Conservation (phyloP, 1,140 invertebrate genomes). For the Calliopsis andreniformis region DNA sequence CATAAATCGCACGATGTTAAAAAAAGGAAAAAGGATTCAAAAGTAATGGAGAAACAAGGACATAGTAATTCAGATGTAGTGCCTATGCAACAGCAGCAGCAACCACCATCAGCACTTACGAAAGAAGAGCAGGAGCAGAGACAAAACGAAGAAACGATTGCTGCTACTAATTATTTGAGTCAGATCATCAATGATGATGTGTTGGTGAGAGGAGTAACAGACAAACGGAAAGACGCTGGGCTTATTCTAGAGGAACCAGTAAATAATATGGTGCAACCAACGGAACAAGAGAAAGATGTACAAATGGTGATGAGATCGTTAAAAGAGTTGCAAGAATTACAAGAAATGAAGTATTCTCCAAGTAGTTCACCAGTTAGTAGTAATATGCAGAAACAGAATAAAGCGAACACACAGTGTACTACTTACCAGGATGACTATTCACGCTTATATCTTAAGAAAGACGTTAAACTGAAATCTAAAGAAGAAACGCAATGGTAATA, state of each 20-base stretch:
- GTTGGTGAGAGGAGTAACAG: constrained; percentile 42
- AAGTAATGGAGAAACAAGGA: constrained; percentile 57
- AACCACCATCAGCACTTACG: constrained; percentile 47
- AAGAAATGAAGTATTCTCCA: constrained; percentile 74
- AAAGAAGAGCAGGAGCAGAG: constrained; percentile 77
- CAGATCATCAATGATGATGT: constrained; percentile 79
- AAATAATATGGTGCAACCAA: constrained; percentile 58
- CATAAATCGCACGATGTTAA: constrained; percentile 70
- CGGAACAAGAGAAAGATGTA: constrained; percentile 75
- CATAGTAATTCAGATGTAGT: constrained; percentile 49
- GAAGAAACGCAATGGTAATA: constrained; percentile 75
- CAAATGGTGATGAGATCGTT: constrained; percentile 77
- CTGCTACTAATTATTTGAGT: constrained; percentile 81
- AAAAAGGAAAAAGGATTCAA: constrained; percentile 70
- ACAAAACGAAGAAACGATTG: constrained; percentile 78
- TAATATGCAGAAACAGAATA: constrained; percentile 65
- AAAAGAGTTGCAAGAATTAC: constrained; percentile 74
- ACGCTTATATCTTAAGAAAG: constrained; percentile 74
- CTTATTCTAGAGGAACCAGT: constrained; percentile 61
- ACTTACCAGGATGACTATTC: constrained; percentile 73
- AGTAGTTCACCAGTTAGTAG: constrained; percentile 70
- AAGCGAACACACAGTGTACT: constrained; percentile 68
- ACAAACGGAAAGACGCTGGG: constrained; percentile 66
- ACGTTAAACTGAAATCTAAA: constrained; percentile 74
- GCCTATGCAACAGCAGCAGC: constrained; percentile 53